Evolutionary conservation across 2,888 invertebrate genomes (phyloP).

Genomic region (Malthinus flaveolus): DNA sequence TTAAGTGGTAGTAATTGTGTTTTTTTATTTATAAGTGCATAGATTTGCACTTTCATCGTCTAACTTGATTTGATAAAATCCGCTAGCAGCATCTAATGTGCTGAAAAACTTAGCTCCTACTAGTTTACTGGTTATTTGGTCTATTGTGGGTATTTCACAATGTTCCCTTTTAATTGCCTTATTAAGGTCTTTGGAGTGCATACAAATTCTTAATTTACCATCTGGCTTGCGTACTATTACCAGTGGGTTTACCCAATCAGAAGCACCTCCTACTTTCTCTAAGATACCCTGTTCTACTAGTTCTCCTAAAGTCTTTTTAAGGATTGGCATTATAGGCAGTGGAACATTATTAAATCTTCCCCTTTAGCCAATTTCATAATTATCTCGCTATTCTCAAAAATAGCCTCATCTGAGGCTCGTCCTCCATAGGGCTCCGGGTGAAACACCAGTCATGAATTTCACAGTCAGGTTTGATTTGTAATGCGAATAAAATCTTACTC

Average conservation of each 20-base stretch:
- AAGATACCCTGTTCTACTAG: too few relatives aligned
- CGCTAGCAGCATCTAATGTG: not conserved
- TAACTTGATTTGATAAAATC: slow-evolving; percentile 10
- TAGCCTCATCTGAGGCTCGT: not conserved
- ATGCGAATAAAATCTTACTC: not conserved
- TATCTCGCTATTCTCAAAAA: not conserved
- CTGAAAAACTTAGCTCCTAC: not conserved
- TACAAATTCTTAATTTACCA: too few relatives aligned
- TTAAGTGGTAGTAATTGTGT: too few relatives aligned
- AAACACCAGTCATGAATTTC: slow-evolving; percentile 1
- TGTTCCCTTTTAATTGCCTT: slow-evolving; percentile 11
- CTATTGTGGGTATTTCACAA: slow-evolving; percentile 8
- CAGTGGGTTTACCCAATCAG: too few relatives aligned
- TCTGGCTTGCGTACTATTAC: too few relatives aligned
- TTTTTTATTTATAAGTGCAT: too few relatives aligned
- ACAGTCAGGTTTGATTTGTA: slow-evolving; percentile 1
- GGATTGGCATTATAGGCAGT: too few relatives aligned
- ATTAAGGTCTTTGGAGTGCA: slow-evolving; percentile 12
- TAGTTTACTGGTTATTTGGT: slow-evolving; percentile 5
- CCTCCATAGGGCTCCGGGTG: not conserved
- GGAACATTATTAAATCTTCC: too few relatives aligned
- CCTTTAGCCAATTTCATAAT: not conserved
- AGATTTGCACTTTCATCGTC: slow-evolving; percentile 11
- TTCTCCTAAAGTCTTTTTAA: too few relatives aligned
- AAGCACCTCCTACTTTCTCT: too few relatives aligned